Percentiles rank a stretch among this genome's conserved stretches.
These are phyloP conservation scores for Gnathonemus longibarbis DNA, from an alignment of 2,113 vertebrate species.

Conservation along the genomic window DNA sequence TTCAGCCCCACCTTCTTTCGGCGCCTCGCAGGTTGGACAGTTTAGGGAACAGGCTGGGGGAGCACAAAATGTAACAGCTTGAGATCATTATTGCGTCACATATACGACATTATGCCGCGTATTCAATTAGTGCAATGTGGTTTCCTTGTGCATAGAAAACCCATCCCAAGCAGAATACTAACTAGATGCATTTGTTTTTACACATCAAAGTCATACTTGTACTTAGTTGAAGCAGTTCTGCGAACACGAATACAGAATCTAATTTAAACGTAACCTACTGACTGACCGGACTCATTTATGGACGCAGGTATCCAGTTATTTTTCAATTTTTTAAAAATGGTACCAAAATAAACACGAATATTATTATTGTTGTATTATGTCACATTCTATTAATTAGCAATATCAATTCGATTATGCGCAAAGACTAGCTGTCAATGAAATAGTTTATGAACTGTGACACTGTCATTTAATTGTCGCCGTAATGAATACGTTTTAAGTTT, in stretches of 20 bases:
- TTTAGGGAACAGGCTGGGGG: not conserved
- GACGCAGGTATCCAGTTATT: not conserved
- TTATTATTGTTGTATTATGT: not conserved
- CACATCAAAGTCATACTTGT: not conserved
- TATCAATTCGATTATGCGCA: not conserved
- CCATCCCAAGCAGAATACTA: not conserved
- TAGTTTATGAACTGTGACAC: not conserved
- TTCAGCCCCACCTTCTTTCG: not conserved
- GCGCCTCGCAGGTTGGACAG: not conserved
- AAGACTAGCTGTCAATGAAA: not conserved
- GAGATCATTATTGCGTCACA: not conserved
- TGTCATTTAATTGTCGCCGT: not conserved
- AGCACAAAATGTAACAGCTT: not conserved
- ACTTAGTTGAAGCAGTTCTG: not conserved
- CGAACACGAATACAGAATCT: not conserved
- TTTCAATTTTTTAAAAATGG: not conserved
- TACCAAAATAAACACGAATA: not conserved
- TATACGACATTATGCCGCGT: not conserved
- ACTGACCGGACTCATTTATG: not conserved
- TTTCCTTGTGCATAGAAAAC: not conserved
- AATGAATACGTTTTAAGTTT: not conserved
- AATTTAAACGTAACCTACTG: not conserved
- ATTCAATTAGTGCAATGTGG: not conserved
- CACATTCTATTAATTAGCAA: not conserved
- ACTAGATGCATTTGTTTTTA: not conserved